These are phyloP conservation scores for Cheirogaleus medius DNA, from an alignment of 2,113 vertebrate species.

Conservation along the genomic window DNA sequence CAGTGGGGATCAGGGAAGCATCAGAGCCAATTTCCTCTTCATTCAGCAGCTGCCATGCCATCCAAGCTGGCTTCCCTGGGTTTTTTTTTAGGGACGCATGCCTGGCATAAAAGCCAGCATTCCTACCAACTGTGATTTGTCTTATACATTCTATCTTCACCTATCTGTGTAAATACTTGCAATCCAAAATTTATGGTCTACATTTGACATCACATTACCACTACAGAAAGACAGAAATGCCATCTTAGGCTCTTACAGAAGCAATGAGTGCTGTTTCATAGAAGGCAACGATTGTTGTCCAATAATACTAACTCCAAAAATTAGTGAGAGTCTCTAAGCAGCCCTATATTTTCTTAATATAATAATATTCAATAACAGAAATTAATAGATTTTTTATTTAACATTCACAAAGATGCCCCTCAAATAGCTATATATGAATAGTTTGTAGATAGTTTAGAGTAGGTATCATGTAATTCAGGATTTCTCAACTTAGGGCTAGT, in stretches of 20 bases:
- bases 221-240: background rate
- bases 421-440: background rate
- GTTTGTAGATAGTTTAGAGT: background rate
- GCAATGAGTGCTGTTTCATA: background rate
- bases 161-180: slow-evolving; percentile 16
- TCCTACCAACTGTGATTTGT: background rate
- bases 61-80: background rate
- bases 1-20: background rate
- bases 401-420: background rate
- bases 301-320: background rate
- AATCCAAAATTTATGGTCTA: background rate
- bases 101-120: background rate
- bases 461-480: background rate
- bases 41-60: background rate
- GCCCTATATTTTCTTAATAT: background rate
- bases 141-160: background rate
- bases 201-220: background rate
- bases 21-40: background rate
- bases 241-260: background rate
- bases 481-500: background rate
- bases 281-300: background rate
- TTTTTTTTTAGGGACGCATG: background rate
- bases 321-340: background rate
- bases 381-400: background rate
- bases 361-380: background rate